A percentile compares a stretch with the other conserved stretches of the same genome.
phyloP scores from a whole-genome alignment of 2,888 invertebrate genomes.

The Rotaria socialis region DNA sequence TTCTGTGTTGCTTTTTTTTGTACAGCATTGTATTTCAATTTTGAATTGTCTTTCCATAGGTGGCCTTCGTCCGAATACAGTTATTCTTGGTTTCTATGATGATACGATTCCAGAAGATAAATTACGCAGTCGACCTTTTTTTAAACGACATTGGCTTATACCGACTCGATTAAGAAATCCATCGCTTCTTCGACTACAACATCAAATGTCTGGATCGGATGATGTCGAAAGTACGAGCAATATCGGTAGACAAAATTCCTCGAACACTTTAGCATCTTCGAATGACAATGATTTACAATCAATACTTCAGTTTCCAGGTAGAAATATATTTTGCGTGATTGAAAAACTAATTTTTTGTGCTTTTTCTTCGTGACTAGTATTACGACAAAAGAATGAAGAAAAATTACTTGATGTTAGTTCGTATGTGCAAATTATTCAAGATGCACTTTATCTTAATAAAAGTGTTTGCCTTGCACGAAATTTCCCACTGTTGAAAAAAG shows the following conservation, averaged over 20 bases:
- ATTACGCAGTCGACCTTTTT: constrained; percentile 28
- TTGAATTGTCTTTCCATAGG: constrained; percentile 62
- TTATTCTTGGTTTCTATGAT: constrained; percentile 86
- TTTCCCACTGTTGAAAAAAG: constrained; percentile 75
- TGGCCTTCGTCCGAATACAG: constrained; percentile 96
- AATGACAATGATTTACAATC: neutral
- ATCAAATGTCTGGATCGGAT: neutral
- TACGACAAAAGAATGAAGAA: constrained; percentile 39
- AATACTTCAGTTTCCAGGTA: constrained; percentile 36
- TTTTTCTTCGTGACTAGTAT: constrained; percentile 8
- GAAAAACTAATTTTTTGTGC: neutral
- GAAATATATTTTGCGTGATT: neutral
- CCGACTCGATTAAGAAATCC: neutral
- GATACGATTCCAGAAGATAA: constrained; percentile 69
- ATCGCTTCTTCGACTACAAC: neutral
- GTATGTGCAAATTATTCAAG: constrained; percentile 77
- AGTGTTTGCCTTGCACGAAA: constrained; percentile 87
- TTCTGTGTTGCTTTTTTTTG: neutral
- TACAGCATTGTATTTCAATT: neutral
- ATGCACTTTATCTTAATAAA: constrained; percentile 84
- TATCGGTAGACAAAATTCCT: neutral
- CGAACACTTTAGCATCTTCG: neutral
- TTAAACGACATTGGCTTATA: constrained; percentile 31
- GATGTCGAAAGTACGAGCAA: neutral
- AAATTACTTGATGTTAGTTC: constrained; percentile 63